phyloP scores from a whole-genome alignment of 1,140 invertebrate species.

The Colletes latitarsis region DNA sequence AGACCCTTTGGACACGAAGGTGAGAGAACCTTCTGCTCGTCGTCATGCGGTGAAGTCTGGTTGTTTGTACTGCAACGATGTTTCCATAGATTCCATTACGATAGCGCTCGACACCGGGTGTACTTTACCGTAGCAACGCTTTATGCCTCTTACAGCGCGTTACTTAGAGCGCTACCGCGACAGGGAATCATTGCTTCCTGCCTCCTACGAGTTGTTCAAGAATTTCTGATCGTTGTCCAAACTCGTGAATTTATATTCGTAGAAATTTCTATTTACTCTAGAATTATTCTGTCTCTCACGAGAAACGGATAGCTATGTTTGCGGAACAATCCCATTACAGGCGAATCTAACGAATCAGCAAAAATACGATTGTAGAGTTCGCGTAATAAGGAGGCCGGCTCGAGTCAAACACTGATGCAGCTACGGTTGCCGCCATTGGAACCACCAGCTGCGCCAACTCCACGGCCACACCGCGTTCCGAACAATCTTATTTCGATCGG shows the following conservation, averaged over 20 bases:
- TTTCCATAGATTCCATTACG: constrained; percentile 46
- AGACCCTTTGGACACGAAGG: not conserved
- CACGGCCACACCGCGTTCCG: not conserved
- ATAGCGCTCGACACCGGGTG: constrained; percentile 26
- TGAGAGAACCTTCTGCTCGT: constrained; percentile 21
- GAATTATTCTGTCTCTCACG: too few relatives aligned
- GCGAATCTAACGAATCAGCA: not conserved
- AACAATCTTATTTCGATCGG: not conserved
- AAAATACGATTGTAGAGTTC: not conserved
- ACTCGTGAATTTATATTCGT: too few relatives aligned
- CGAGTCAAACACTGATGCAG: too few relatives aligned
- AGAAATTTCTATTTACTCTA: too few relatives aligned
- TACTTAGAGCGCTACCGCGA: not conserved
- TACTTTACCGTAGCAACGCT: constrained; percentile 1
- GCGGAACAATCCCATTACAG: not conserved
- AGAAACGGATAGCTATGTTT: not conserved
- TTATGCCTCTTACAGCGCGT: constrained; percentile 2
- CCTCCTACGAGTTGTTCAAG: not conserved
- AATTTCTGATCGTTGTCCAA: not conserved
- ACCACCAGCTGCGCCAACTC: not conserved
- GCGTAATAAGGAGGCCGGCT: too few relatives aligned
- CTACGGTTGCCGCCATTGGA: too few relatives aligned
- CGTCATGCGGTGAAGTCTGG: not conserved
- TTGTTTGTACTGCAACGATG: constrained; percentile 32
- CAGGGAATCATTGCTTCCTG: constrained; percentile 3